Evolutionary conservation across 2,888 invertebrate genomes (phyloP).

Genomic region (Cacoxenus indagator): DNA sequence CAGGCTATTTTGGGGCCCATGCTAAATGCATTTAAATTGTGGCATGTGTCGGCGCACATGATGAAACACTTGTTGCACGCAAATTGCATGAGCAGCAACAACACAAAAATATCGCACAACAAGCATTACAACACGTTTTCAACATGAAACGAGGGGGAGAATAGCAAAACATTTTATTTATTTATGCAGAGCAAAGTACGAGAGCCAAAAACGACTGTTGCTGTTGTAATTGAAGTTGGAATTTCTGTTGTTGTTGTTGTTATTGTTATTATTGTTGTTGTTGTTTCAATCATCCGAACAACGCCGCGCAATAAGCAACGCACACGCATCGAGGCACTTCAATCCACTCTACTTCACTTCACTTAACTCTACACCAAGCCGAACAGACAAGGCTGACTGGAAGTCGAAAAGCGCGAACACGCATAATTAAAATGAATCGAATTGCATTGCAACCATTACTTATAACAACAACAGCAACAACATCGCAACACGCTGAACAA

Average conservation of each 20-base stretch:
- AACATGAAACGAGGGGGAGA: not conserved
- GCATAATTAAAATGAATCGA: conserved; percentile 49
- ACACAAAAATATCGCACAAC: not conserved
- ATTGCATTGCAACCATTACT: conserved; percentile 34
- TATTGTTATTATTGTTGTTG: conserved; percentile 21
- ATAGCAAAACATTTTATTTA: not conserved
- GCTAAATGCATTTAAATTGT: conserved; percentile 15
- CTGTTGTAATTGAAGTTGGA: not conserved
- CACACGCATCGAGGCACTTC: not conserved
- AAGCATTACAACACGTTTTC: not conserved
- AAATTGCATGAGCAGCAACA: conserved; percentile 32
- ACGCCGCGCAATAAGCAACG: not conserved
- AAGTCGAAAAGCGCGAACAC: conserved; percentile 24
- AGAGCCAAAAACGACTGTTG: not conserved
- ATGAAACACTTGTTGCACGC: conserved; percentile 11
- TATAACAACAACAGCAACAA: conserved; percentile 12
- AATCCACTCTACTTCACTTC: too few relatives aligned
- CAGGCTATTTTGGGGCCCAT: too few relatives aligned
- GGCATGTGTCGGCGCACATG: not conserved
- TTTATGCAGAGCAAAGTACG: not conserved
- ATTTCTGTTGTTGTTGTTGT: not conserved
- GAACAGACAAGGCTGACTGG: not conserved
- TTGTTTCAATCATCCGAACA: conserved; percentile 32
- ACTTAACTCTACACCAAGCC: too few relatives aligned
- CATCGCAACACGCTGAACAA: not conserved